Evolutionary conservation across 2,797 vertebrate species (phyloP).

Genomic region (Danionella dracula): DNA sequence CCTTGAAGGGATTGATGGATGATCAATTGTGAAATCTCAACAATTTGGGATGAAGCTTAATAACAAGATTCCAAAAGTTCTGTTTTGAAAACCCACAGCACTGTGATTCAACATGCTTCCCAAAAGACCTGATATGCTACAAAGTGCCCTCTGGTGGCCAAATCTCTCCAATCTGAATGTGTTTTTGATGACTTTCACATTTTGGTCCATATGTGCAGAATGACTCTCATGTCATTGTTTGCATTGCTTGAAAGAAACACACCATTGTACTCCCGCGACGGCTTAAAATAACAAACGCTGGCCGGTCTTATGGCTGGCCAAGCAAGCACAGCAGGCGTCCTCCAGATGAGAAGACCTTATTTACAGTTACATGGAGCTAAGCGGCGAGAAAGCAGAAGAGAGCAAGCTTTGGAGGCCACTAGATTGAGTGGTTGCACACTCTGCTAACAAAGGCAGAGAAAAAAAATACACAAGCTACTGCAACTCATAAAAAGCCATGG

Average conservation of each 20-base stretch:
- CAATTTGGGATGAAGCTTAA: too few species aligned
- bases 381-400: slow-evolving; percentile 39
- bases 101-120: neutral
- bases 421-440: slow-evolving; percentile 43
- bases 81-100: neutral
- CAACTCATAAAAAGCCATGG: neutral
- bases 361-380: slow-evolving; percentile 32
- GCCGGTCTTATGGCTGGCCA: slow-evolving; percentile 48
- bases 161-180: neutral
- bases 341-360: slow-evolving; percentile 18
- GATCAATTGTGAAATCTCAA: too few species aligned
- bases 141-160: slow-evolving; percentile 37
- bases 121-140: neutral
- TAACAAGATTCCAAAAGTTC: too few species aligned
- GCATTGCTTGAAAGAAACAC: slow-evolving; percentile 4
- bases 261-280: slow-evolving; percentile 11
- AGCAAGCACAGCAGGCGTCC: slow-evolving; percentile 53
- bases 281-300: slow-evolving; percentile 39
- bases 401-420: slow-evolving; percentile 38
- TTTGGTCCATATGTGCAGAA: slow-evolving; percentile 24
- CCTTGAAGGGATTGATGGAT: too few species aligned
- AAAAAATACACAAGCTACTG: neutral
- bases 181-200: neutral
- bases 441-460: slow-evolving; percentile 9
- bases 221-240: slow-evolving; percentile 23